Evolutionary conservation across 1,140 invertebrate genomes (phyloP).

Genomic region (Streblospio benedicti): DNA sequence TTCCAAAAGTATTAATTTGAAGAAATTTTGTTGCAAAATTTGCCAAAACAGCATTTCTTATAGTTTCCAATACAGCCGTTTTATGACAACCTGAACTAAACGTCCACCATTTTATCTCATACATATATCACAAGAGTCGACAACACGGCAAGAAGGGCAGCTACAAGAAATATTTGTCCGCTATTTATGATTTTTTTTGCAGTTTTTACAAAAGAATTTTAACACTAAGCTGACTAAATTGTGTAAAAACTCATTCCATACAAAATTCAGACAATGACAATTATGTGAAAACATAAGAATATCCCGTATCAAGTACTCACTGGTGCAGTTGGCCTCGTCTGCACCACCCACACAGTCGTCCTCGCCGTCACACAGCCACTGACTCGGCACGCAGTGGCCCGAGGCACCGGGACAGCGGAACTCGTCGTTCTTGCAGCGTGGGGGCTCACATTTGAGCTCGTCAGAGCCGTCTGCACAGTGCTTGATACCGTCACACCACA

Average conservation of each 20-base stretch:
- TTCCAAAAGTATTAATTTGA: no score
- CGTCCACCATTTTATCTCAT: no score
- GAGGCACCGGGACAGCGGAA: slow-evolving; percentile 78
- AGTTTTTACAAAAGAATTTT: no score
- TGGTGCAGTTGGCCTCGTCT: slow-evolving; percentile 51
- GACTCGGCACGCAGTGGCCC: slow-evolving; percentile 61
- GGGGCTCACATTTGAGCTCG: slow-evolving; percentile 34
- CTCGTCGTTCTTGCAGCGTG: slow-evolving; percentile 60
- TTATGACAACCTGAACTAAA: no score
- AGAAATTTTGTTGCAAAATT: no score
- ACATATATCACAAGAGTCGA: no score
- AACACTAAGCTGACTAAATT: no score
- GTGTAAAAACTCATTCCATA: slow-evolving; percentile 30
- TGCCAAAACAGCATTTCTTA: no score
- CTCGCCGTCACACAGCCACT: slow-evolving; percentile 55
- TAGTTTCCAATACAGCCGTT: no score
- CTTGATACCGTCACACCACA: slow-evolving; percentile 55
- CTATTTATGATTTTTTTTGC: no score
- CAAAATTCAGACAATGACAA: slow-evolving; percentile 54
- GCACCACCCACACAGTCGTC: slow-evolving; percentile 74
- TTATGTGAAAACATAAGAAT: slow-evolving; percentile 52
- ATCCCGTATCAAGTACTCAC: neutral
- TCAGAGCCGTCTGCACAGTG: slow-evolving; percentile 54
- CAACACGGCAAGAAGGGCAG: no score
- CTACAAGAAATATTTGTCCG: no score